phyloP scores from a whole-genome alignment of 2,113 vertebrate species.

The Clinocottus analis region DNA sequence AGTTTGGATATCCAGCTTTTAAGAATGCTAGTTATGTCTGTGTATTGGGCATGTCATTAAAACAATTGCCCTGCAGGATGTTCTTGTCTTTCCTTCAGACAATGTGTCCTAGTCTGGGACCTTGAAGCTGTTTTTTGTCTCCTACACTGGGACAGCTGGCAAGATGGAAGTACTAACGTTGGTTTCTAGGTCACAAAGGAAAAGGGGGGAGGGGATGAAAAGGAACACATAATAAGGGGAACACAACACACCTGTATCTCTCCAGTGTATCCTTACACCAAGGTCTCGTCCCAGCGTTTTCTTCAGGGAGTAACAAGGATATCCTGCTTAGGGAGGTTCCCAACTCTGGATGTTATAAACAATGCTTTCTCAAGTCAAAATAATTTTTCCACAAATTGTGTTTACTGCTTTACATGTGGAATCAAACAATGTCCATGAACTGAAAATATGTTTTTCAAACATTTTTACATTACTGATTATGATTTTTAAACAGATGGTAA shows the following conservation, averaged over 20 bases:
- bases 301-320: constrained; percentile 8
- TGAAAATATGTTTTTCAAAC: neutral
- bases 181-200: constrained; percentile 48
- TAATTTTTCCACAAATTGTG: neutral
- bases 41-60: constrained; percentile 1
- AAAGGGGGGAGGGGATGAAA: constrained; percentile 8
- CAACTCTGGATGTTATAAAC: neutral
- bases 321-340: constrained; percentile 2
- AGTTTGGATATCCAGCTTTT: neutral
- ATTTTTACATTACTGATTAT: neutral
- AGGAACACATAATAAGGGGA: constrained; percentile 29
- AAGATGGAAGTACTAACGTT: constrained; percentile 33
- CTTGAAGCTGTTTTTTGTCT: constrained; percentile 46
- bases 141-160: constrained; percentile 7
- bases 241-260: constrained; percentile 42
- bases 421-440: neutral
- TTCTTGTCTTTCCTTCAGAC: constrained; percentile 22
- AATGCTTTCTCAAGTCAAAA: neutral
- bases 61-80: neutral
- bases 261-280: constrained; percentile 2
- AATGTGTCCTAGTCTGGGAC: constrained; percentile 19
- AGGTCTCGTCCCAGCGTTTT: constrained; percentile 22
- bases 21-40: constrained; percentile 1
- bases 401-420: neutral
- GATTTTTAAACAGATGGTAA: neutral